Evolutionary conservation across 2,797 vertebrate genomes (phyloP).

Genomic region (Emydoidea blandingii): DNA sequence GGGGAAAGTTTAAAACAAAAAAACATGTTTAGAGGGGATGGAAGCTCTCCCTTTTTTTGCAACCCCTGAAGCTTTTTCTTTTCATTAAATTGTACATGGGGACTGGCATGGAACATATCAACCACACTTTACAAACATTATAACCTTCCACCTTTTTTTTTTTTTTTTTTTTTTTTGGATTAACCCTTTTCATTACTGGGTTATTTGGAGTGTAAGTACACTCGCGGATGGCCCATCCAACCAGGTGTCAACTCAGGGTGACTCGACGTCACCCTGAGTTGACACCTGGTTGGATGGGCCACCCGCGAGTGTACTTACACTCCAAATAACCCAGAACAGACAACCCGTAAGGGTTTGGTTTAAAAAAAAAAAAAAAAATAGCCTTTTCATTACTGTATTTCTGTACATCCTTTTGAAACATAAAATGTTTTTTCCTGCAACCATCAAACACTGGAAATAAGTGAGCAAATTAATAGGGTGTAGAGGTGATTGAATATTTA

Average conservation of each 20-base stretch:
- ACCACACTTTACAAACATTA: not conserved
- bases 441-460: not conserved
- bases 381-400: not conserved
- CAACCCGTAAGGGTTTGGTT: no score
- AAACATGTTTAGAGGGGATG: no score
- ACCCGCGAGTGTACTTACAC: no score
- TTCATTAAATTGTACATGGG: not conserved
- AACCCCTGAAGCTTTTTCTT: rapidly evolving
- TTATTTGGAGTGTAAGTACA: no score
- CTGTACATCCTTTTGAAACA: not conserved
- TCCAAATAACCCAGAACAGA: no score
- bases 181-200: not conserved
- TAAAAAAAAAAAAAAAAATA: no score
- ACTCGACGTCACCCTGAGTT: no score
- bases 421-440: not conserved
- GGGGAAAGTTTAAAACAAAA: not conserved
- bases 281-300: no score
- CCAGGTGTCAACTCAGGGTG: no score
- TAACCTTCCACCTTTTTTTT: not conserved
- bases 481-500: not conserved
- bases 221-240: no score
- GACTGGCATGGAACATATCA: rapidly evolving
- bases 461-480: not conserved
- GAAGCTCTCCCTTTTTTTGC: rapidly evolving
- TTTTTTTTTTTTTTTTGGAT: not conserved